phyloP scores from a whole-genome alignment of 2,888 invertebrate genomes.

The Meganola albula region DNA sequence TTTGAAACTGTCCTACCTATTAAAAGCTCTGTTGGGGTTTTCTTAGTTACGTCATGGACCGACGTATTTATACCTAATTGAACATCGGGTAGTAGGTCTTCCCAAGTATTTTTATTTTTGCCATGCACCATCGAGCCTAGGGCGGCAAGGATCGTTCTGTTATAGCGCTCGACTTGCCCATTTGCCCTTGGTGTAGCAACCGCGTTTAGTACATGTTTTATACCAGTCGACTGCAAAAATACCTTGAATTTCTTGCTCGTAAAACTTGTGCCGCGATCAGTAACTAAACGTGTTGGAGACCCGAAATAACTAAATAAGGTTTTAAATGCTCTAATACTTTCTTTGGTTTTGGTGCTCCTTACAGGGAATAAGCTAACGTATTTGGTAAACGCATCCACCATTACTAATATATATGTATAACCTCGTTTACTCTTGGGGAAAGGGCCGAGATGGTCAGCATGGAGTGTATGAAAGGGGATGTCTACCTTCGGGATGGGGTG shows the following conservation, averaged over 20 bases:
- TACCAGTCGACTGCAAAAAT: neutral
- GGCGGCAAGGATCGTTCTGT: conserved; percentile 1
- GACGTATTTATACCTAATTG: too few species aligned
- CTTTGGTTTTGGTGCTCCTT: conserved; percentile 2
- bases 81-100: conserved; percentile 1
- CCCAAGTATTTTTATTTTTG: conserved; percentile 3
- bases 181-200: neutral
- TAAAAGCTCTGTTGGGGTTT: too few species aligned
- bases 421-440: conserved; percentile 27
- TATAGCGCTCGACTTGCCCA: neutral
- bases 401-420: conserved; percentile 1
- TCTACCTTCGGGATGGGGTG: conserved; percentile 40
- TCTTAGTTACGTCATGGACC: too few species aligned
- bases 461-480: conserved; percentile 39
- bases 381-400: conserved; percentile 2
- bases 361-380: neutral
- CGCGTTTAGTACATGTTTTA: neutral
- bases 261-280: conserved; percentile 5
- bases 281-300: conserved; percentile 1
- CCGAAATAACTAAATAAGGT: conserved; percentile 3
- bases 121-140: conserved; percentile 2
- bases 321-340: conserved; percentile 1
- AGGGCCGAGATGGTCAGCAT: conserved; percentile 46
- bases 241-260: conserved; percentile 2
- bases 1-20: too few species aligned